Base-by-base conservation (phyloP, 2,888 invertebrate species). In the Drosophila melanosoma region DNA sequence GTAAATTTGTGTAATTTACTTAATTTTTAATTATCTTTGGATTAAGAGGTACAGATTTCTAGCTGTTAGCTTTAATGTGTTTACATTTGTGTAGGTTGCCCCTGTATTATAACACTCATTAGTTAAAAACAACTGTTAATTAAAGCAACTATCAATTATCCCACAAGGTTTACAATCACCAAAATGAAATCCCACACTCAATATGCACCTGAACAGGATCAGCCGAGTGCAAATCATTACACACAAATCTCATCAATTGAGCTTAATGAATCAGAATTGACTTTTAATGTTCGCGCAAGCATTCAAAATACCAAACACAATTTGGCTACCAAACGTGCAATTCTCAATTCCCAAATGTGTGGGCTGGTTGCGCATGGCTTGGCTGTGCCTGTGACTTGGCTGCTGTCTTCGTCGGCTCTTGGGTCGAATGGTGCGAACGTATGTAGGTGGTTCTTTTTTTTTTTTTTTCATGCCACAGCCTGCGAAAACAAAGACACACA, bases 261-360 rank as follows among this genome's bases (percentile, higher is more conserved):
- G 42, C 35, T 64, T 79, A 79, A 80, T 79, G 76, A 81, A 69
- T 71, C 57, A 79, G 79, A 79, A 81, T 81, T 81, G 69, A 70
- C 29, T 70, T 74, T 80, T 74, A 81, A 81, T 78, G 81, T 75
- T 66, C 67, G 8, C 57, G 51, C 61, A 51, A 72, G 63, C 71
- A 69, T 71, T 82, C 67, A 76, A 71, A 76, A 74, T 68, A 68
- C 45, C 71, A 81, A 73, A 77, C 32, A 78, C 62, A 72, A 74
- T 80, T 80, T 80, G 77, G 68, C 72, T 53, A 54, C 54, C 45
- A 45, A 69, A 75, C 75, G 59, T 78, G 75, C 71, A 81, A 75
- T 75, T 81, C 71, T 65, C 64, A 10, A 8, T 26, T 35, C n/a
- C 60, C 57, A 36, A 51, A 52, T 78, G 65, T 76, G 79, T 78